Evolutionary conservation across 2,888 invertebrate genomes (phyloP).

Genomic region (Chloromyia formosa): DNA sequence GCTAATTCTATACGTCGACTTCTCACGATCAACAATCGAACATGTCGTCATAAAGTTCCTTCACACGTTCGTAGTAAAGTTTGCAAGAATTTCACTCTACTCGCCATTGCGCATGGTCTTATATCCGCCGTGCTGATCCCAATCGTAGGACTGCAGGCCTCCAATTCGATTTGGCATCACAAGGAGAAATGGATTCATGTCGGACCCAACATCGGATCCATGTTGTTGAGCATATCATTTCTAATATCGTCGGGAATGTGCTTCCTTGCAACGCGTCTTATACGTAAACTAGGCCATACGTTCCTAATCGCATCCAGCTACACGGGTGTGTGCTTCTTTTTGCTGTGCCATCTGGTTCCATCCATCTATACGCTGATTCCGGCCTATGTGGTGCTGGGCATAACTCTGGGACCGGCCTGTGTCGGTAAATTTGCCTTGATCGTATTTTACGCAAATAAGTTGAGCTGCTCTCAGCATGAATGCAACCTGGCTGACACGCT

Average conservation of each 20-base stretch:
- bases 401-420: constrained; percentile 65
- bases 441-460: constrained; percentile 59
- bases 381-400: constrained; percentile 68
- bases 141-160: constrained; percentile 61
- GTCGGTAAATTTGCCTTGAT: constrained; percentile 60
- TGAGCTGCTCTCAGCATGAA: constrained; percentile 62
- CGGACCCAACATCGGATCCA: constrained; percentile 67
- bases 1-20: constrained; percentile 80
- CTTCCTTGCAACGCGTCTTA: constrained; percentile 66
- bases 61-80: constrained; percentile 60
- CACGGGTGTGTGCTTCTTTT: constrained; percentile 68
- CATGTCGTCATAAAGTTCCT: constrained; percentile 62
- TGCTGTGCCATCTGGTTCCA: constrained; percentile 70
- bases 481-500: constrained; percentile 57
- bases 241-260: constrained; percentile 69
- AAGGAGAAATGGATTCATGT: constrained; percentile 61
- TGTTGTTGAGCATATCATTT: constrained; percentile 71
- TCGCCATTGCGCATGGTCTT: constrained; percentile 60
- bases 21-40: constrained; percentile 70
- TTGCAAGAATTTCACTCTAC: constrained; percentile 59
- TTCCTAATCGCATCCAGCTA: constrained; percentile 66
- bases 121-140: constrained; percentile 60
- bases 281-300: constrained; percentile 67
- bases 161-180: constrained; percentile 64
- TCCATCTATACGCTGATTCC: constrained; percentile 67